Base-by-base conservation (phyloP, 2,113 vertebrate species). In the Sylvietta virens region DNA sequence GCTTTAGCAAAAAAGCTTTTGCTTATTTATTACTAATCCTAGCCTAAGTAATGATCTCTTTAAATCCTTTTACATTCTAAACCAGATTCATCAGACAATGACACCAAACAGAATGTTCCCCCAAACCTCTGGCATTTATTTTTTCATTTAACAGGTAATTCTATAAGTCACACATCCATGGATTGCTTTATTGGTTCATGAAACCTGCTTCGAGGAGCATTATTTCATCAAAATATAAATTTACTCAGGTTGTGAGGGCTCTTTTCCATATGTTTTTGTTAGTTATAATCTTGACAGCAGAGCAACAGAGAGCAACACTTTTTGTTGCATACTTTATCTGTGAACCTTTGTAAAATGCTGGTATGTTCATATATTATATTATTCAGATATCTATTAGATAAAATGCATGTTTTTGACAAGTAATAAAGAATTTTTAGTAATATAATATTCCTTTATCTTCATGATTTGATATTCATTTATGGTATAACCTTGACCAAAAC, bases 21-120 rank as follows among this genome's bases (percentile, higher is more conserved):
- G 93, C 88, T 96, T 97, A 93, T 95, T 96, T 97, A 94, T 96
- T 97, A 90, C 95, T 97, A 98, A 98, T 97, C 95, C 90, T 77
- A 92, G 79, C 27, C 94, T 96, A 98, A 97, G 81, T 94, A 94
- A 97, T 77, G 90, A 97, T 95, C 40, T 54, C 91, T 97, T 95
- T 65, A 94, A 97, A 97, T 95, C 85, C 88, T 81, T 74, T 88
- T 96, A 92, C 81, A 81, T 92, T 97, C 95, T 94, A 93, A 90
- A 97, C 96, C 94, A 96, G 96, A 97, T 97, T 96, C 97, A 91
- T 97, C 88, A 96, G 92, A 67, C 56, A 45, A 69, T 90, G 91
- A 95, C 81, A 93, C 88, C 74, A 78, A 95, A 89, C 33, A 93
- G 28, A n/a, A 61, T 70, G 86, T 79, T 83, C 64, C 71, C 76